phyloP scores from a whole-genome alignment of 1,140 invertebrate genomes.

The Drosophila ananassae region DNA sequence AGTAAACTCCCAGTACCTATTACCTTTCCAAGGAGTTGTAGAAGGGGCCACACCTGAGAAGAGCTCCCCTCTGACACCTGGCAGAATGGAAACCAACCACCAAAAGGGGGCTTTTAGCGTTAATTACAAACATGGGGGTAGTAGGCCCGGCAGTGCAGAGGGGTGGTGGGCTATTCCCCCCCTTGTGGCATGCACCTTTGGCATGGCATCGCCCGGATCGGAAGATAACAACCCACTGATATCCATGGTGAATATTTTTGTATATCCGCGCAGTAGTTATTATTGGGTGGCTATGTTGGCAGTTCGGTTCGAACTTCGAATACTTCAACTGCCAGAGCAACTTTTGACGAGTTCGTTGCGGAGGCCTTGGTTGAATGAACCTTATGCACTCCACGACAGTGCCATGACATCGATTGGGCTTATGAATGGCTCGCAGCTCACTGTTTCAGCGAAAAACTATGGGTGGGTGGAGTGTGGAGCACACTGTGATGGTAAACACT shows the following conservation, averaged over 20 bases:
- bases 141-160: background rate
- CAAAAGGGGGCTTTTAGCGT: slow-evolving; percentile 43
- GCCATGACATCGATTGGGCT: slow-evolving; percentile 49
- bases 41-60: slow-evolving; percentile 28
- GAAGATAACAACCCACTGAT: slow-evolving; percentile 69
- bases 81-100: slow-evolving; percentile 25
- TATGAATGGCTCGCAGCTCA: slow-evolving; percentile 31
- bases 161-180: background rate
- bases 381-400: slow-evolving; percentile 35
- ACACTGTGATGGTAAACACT: slow-evolving; percentile 34
- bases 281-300: slow-evolving; percentile 54
- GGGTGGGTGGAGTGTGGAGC: slow-evolving; percentile 4
- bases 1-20: background rate
- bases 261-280: slow-evolving; percentile 50
- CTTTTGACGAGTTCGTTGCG: slow-evolving; percentile 43
- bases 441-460: slow-evolving; percentile 5
- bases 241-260: slow-evolving; percentile 66
- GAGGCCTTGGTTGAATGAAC: slow-evolving; percentile 74
- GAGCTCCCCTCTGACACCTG: slow-evolving; percentile 17
- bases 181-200: slow-evolving; percentile 65
- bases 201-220: slow-evolving; percentile 59
- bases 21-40: background rate
- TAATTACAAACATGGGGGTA: slow-evolving; percentile 51
- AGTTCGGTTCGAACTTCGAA: slow-evolving; percentile 15
- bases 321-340: slow-evolving; percentile 52